Conservation (phyloP, 2,113 vertebrate species). For the Piliocolobus tephrosceles region DNA sequence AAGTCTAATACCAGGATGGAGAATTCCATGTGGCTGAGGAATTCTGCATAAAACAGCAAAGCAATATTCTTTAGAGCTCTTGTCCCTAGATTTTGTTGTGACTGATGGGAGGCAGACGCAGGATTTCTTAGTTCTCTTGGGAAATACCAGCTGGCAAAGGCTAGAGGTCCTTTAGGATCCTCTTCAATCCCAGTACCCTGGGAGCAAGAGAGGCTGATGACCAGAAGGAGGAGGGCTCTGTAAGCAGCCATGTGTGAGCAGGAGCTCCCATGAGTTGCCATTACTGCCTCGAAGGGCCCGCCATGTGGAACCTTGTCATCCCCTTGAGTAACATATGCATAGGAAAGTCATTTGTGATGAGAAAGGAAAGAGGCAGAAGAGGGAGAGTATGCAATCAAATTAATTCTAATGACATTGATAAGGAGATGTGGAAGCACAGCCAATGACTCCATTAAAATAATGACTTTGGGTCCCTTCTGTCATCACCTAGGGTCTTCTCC, state of each 20-base stretch:
- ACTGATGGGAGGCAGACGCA: not conserved
- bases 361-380: conserved; percentile 23
- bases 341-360: conserved; percentile 36
- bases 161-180: not conserved
- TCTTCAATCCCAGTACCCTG: not conserved
- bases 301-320: not conserved
- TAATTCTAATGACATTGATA: conserved; percentile 77
- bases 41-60: not conserved
- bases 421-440: conserved; percentile 68
- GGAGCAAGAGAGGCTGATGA: not conserved
- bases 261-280: not conserved
- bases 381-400: conserved; percentile 52
- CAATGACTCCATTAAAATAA: conserved; percentile 72
- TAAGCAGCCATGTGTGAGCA: not conserved
- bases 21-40: not conserved
- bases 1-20: not conserved
- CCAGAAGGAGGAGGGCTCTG: not conserved
- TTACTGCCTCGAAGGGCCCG: accelerated
- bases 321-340: not conserved
- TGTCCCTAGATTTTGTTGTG: not conserved
- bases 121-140: not conserved
- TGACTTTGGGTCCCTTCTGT: conserved; percentile 27
- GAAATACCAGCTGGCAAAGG: not conserved
- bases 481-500: conserved; percentile 2
- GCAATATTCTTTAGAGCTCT: not conserved